Base-by-base conservation (phyloP, 2,888 invertebrate genomes). In the Clunio marinus region DNA sequence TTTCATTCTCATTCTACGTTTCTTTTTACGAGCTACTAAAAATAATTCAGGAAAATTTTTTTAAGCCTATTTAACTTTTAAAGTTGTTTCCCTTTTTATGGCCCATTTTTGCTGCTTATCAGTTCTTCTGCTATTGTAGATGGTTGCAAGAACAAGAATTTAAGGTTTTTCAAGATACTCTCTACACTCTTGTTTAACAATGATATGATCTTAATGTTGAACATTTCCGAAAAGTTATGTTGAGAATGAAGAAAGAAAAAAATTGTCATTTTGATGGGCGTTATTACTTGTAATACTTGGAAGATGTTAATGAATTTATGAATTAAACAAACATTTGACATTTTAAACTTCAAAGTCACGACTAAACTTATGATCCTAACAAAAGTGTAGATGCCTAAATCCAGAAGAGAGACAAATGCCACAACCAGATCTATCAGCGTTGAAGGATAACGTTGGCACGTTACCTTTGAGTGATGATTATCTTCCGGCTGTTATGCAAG, bases 401-500 rank as follows among this genome's bases (percentile, higher is more conserved):
- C 10, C 41, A 3, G 10, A 15, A 15, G 51, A 22, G 17, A 17
- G 45, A 24, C 63, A 63, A 63, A 63, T 46, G 45, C 63, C 63
- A 4, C 10, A 27, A 17, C 63, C 63, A 1, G 63, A 63, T 17
- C 15, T 46, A 7, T 63, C 63, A 5, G 60, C 60, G 17, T 13
- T 63, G 17, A 46, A 46, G 27, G 46, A 63, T 15, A 17, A 51
- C 17, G 46, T 2, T 15, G 59, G 20, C 15, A 37, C 24, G 35
- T 70, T 73, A 65, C 73, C 73, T 69, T 72, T 78, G 60, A 71
- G 77, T 27, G 73, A 75, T 20, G 78, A 75, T 70, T 79, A 78
- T 71, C 72, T 80, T 70, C 77, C 79, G 55, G 76, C 78, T 2
- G 75, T 75, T 13, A 80, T 79, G 79, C 80, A 80, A 71, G 77